phyloP scores from a whole-genome alignment of 2,888 invertebrate species.

The Lordiphosa andalusiaca region DNA sequence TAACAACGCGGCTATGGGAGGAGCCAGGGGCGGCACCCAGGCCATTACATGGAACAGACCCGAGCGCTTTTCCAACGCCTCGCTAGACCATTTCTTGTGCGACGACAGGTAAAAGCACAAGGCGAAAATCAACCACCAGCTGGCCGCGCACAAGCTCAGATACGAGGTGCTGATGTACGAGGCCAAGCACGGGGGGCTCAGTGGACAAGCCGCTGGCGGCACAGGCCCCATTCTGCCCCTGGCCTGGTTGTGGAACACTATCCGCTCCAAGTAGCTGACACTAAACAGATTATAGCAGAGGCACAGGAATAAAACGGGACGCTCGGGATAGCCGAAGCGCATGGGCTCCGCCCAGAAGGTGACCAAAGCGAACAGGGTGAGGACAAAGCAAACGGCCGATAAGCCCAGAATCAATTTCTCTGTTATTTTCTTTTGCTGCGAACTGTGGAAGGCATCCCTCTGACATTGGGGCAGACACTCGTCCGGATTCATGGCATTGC shows the following conservation, averaged over 20 bases:
- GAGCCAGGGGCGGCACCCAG: conserved; percentile 93
- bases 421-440: conserved; percentile 85
- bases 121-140: conserved; percentile 94
- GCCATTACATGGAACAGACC: conserved; percentile 92
- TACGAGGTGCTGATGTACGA: conserved; percentile 89
- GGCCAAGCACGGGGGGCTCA: conserved; percentile 85
- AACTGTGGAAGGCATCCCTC: conserved; percentile 85
- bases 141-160: conserved; percentile 88
- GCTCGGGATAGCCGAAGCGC: conserved; percentile 94
- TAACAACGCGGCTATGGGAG: conserved; percentile 90
- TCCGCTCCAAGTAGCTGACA: conserved; percentile 86
- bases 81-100: conserved; percentile 95
- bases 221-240: conserved; percentile 80
- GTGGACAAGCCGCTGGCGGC: conserved; percentile 76
- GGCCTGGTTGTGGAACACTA: conserved; percentile 81
- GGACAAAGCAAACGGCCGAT: conserved; percentile 88
- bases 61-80: conserved; percentile 92
- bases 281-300: conserved; percentile 92
- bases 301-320: conserved; percentile 94
- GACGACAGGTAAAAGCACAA: conserved; percentile 95
- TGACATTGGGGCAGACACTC: conserved; percentile 84
- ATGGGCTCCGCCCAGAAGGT: conserved; percentile 95
- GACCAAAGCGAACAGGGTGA: conserved; percentile 90
- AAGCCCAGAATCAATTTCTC: conserved; percentile 89
- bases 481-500: conserved; percentile 80